A percentile compares a stretch with the other conserved stretches of the same genome.
Conservation (phyloP, 2,888 invertebrate genomes). For the Ichneumoninae sp. region DNA sequence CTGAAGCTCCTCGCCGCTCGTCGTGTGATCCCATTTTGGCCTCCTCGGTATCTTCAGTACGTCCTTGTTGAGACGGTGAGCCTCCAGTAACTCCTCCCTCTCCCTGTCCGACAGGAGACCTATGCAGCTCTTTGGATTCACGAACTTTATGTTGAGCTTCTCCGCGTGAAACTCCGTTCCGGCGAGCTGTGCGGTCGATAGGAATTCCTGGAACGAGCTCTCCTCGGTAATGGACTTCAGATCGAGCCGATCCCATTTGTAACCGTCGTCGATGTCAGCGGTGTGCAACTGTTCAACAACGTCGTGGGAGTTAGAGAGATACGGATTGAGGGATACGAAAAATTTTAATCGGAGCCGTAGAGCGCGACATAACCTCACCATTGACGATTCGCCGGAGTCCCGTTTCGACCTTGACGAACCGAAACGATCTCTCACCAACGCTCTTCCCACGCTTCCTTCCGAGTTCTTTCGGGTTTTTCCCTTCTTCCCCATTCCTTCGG, state of each 20-base stretch:
- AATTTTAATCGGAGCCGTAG: neutral
- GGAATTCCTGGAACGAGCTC: slow-evolving; percentile 97
- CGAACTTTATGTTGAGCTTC: slow-evolving; percentile 93
- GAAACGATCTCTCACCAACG: slow-evolving; percentile 91
- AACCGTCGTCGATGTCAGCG: slow-evolving; percentile 95
- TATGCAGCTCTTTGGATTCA: slow-evolving; percentile 87
- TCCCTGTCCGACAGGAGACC: slow-evolving; percentile 88
- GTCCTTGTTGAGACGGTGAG: slow-evolving; percentile 87
- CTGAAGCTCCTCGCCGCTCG: slow-evolving; percentile 92
- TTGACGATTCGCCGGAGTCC: slow-evolving; percentile 89
- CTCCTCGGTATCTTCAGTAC: slow-evolving; percentile 93
- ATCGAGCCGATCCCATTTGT: slow-evolving; percentile 95
- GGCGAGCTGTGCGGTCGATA: slow-evolving; percentile 97
- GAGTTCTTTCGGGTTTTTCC: slow-evolving; percentile 84
- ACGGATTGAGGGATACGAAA: neutral
- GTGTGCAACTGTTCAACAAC: slow-evolving; percentile 88
- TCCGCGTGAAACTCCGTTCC: slow-evolving; percentile 97
- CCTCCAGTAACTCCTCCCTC: slow-evolving; percentile 84
- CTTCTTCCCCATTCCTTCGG: slow-evolving; percentile 89
- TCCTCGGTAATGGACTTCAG: slow-evolving; percentile 97
- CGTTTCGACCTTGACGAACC: slow-evolving; percentile 87
- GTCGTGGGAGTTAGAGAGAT: neutral
- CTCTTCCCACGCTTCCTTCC: slow-evolving; percentile 83
- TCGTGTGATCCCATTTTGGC: slow-evolving; percentile 92
- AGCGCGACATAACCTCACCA: slow-evolving; percentile 85